Base-by-base conservation (phyloP, 2,797 vertebrate genomes). In the Naso thynnoides region DNA sequence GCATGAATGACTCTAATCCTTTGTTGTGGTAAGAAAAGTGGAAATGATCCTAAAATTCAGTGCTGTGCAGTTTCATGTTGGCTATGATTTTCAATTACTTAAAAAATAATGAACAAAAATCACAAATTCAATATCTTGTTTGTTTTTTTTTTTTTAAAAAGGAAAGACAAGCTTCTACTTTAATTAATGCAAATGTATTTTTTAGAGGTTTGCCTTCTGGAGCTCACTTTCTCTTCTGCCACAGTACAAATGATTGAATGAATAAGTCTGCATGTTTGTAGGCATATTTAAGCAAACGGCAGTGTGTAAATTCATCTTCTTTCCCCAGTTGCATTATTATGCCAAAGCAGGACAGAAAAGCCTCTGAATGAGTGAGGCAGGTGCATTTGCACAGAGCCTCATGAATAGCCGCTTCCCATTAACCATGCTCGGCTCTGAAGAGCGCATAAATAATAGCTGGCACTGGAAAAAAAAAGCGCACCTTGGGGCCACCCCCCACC, bases 341-440 rank as follows among this genome's bases (percentile, higher is more conserved):
- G 77, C 69, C 58, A 56, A 42, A 74, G 78, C 66, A 21, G 73
- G 27, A 50, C 65, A 76, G 59, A 76, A 78, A 76, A 56, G 78
- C 78, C 70, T 82, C 36, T 88, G 65, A 89, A 88, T 88, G 79
- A 89, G 71, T 31, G 86, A 68, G 73, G 88, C 91, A 91, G 91
- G 88, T 94, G 92, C 93, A 88, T 86, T 83, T 88, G 82, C 82
- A 79, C 80, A 82, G 64, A 86, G 75, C 76, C 88, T 93, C 88
- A 92, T 94, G 89, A 94, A 94, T 93, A 93, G 92, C 76, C 70
- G 77, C 79, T 76, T 81, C 60, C 80, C 81, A 93, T 91, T 87
- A 87, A 80, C 81, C 86, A 90, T 90, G 86, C 89, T 81, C 86
- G 83, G 64, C 53, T 92, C 84, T 72, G 78, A 86, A 82, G 91